Percentiles rank a stretch among this genome's conserved stretches.
These are phyloP conservation scores for Ceryle rudis DNA, from an alignment of 2,797 vertebrate species.

Conservation along the genomic window DNA sequence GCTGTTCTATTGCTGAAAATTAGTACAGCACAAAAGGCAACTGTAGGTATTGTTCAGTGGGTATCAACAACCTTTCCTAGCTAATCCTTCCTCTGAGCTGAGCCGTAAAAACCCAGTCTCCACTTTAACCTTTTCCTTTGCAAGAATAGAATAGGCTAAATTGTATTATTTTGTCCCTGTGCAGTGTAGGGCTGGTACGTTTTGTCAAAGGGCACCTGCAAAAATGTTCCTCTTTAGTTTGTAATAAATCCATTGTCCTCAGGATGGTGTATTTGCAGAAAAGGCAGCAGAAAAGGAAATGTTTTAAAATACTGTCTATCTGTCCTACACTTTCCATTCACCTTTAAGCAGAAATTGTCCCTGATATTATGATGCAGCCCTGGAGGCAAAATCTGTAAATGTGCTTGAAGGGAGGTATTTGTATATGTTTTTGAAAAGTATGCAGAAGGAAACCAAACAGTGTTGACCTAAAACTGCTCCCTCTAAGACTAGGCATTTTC, in stretches of 20 bases:
- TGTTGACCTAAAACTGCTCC: not conserved
- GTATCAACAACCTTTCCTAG: not conserved
- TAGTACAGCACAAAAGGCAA: not conserved
- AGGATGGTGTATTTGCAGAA: not conserved
- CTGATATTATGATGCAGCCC: not conserved
- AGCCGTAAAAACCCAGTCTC: constrained; percentile 13
- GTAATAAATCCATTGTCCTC: constrained; percentile 29
- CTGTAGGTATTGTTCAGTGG: not conserved
- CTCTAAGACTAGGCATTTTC: not conserved
- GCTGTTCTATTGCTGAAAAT: not conserved
- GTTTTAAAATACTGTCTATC: not conserved
- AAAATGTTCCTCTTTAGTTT: constrained; percentile 20
- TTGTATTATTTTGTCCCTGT: constrained; percentile 31
- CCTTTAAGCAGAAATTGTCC: not conserved
- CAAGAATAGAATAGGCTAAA: constrained; percentile 19
- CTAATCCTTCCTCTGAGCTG: constrained; percentile 18
- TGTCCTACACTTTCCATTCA: not conserved
- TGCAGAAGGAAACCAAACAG: not conserved
- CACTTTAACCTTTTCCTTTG: constrained; percentile 14
- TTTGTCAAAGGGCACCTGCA: constrained; percentile 43
- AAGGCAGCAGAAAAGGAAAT: not conserved
- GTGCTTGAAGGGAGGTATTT: not conserved
- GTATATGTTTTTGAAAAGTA: not conserved
- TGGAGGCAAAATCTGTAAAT: not conserved
- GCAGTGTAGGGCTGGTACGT: not conserved